Percentiles rank a stretch among this genome's conserved stretches.
Evolutionary conservation across 2,888 invertebrate genomes (phyloP).

Genomic region (Pheosia tremula): DNA sequence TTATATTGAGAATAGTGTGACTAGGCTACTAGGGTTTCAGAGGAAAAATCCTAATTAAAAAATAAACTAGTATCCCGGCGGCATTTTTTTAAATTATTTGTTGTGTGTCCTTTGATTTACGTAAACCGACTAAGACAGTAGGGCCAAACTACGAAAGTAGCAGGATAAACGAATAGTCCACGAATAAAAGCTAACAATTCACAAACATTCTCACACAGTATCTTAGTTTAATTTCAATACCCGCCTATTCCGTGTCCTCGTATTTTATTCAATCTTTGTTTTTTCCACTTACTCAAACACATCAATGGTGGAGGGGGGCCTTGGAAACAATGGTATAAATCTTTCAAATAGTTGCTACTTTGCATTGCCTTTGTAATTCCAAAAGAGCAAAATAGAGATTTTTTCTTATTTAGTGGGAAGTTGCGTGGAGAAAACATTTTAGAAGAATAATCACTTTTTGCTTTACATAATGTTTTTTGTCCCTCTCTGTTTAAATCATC

Average conservation of each 20-base stretch:
- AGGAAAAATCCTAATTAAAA: not conserved
- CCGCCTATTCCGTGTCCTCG: conserved; percentile 29
- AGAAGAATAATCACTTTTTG: not conserved
- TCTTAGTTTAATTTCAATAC: conserved; percentile 25
- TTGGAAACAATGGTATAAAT: conserved; percentile 21
- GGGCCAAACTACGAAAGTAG: too few relatives aligned
- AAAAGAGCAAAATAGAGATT: conserved; percentile 12
- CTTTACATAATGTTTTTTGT: not conserved
- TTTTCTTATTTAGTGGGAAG: not conserved
- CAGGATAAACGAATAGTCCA: too few relatives aligned
- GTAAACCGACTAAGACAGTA: too few relatives aligned
- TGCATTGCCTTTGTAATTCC: conserved; percentile 11
- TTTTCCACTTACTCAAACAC: conserved; percentile 16
- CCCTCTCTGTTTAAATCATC: too few relatives aligned
- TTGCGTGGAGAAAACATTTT: not conserved
- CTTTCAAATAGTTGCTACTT: conserved; percentile 20
- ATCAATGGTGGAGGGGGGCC: conserved; percentile 1
- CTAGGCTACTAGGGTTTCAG: not conserved
- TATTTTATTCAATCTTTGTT: conserved; percentile 25
- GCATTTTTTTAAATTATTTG: too few relatives aligned
- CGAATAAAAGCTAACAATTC: conserved; percentile 4
- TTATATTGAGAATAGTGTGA: not conserved
- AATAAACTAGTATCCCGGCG: not conserved
- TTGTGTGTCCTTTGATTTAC: too few relatives aligned
- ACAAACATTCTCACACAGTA: conserved; percentile 17